phyloP scores from a whole-genome alignment of 2,888 invertebrate species.

The Euzetes globulus region DNA sequence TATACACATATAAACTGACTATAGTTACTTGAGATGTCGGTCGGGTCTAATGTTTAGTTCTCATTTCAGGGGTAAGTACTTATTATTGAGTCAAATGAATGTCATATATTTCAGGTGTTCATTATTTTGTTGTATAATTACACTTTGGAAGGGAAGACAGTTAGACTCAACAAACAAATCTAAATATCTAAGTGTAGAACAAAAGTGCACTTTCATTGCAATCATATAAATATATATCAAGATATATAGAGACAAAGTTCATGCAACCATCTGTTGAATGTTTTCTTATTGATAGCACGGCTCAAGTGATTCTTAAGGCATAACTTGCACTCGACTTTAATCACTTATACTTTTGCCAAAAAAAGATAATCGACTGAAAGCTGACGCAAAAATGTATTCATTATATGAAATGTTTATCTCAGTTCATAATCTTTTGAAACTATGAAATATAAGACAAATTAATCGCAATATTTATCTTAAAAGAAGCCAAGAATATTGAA shows the following conservation, averaged over 20 bases:
- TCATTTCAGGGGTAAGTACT: constrained; percentile 20
- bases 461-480: too few relatives aligned
- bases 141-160: constrained; percentile 23
- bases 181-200: neutral
- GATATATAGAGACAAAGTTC: constrained; percentile 7
- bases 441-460: too few relatives aligned
- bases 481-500: too few relatives aligned
- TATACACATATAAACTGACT: neutral
- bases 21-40: constrained; percentile 27
- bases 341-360: neutral
- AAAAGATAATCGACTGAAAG: neutral
- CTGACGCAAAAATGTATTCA: neutral
- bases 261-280: constrained; percentile 27
- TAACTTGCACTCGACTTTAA: neutral
- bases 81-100: neutral
- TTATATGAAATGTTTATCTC: too few relatives aligned
- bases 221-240: too few relatives aligned
- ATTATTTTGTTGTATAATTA: constrained; percentile 16
- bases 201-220: neutral
- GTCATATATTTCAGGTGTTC: constrained; percentile 26
- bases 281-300: constrained; percentile 18
- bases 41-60: constrained; percentile 21
- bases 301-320: constrained; percentile 30
- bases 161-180: constrained; percentile 27
- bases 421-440: too few relatives aligned